Conservation (phyloP, 2,888 invertebrate genomes). For the Tridacna gigas region DNA sequence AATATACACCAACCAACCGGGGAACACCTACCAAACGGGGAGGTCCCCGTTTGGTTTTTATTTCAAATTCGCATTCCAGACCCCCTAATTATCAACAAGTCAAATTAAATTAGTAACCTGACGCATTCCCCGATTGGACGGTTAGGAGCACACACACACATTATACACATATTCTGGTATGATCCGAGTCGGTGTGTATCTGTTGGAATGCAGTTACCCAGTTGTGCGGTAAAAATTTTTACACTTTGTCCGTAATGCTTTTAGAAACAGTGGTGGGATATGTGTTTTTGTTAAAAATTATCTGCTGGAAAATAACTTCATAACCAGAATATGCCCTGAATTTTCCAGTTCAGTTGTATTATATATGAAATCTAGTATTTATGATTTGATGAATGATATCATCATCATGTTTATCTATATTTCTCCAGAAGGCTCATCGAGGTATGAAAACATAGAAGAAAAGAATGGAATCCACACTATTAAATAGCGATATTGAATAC, state of each 20-base stretch:
- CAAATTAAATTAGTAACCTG: too few species aligned
- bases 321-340: not conserved
- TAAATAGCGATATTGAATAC: not conserved
- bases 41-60: too few species aligned
- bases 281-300: not conserved
- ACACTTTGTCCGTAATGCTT: not conserved
- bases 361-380: not conserved
- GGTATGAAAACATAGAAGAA: not conserved
- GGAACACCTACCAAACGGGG: too few species aligned
- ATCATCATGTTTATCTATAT: not conserved
- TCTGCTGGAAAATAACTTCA: not conserved
- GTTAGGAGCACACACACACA: too few species aligned
- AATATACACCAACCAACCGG: too few species aligned
- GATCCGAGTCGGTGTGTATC: too few species aligned
- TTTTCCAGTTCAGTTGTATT: not conserved
- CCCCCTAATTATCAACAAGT: too few species aligned
- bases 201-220: too few species aligned
- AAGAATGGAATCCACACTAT: not conserved
- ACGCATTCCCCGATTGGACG: too few species aligned
- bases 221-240: not conserved
- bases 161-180: too few species aligned
- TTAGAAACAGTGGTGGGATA: slow-evolving; percentile 4
- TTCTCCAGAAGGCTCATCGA: not conserved
- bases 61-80: too few species aligned
- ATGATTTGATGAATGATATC: not conserved